These are phyloP conservation scores for Agrypnia vestita DNA, from an alignment of 1,140 invertebrate species.

Conservation along the genomic window DNA sequence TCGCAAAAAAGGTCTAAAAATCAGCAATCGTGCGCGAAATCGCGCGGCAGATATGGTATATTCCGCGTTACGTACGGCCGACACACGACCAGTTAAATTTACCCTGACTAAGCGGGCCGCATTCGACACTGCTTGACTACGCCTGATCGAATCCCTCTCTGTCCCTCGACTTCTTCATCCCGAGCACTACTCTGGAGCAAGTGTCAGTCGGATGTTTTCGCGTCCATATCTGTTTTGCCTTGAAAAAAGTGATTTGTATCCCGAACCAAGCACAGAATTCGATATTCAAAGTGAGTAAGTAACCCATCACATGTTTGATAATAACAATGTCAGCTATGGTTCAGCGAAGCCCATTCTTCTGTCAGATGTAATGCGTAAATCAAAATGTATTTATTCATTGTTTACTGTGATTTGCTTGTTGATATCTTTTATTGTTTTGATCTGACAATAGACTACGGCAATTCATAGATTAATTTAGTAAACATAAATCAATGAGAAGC, in stretches of 20 bases:
- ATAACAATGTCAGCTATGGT: neutral
- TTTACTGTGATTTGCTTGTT: no score
- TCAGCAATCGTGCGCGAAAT: no score
- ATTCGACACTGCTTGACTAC: neutral
- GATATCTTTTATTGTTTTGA: no score
- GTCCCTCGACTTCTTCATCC: constrained; percentile 5
- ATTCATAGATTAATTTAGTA: neutral
- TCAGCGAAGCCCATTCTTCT: no score
- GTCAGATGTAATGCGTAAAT: no score
- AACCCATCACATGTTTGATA: neutral
- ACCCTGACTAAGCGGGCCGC: no score
- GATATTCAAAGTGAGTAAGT: neutral
- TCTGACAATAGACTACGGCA: neutral
- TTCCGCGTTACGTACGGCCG: no score
- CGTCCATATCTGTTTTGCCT: neutral
- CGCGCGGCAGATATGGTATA: no score
- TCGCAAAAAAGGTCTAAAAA: no score
- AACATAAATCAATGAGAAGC: neutral
- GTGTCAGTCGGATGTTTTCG: constrained; percentile 30
- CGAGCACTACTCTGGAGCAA: constrained; percentile 10
- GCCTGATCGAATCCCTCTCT: constrained; percentile 3
- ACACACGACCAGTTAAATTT: no score
- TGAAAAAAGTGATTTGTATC: neutral
- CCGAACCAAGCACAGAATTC: neutral
- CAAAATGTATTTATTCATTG: no score